Percentiles rank a stretch among this genome's conserved stretches.
phyloP scores from a whole-genome alignment of 2,113 vertebrate species.

The Peromyscus polionotus region DNA sequence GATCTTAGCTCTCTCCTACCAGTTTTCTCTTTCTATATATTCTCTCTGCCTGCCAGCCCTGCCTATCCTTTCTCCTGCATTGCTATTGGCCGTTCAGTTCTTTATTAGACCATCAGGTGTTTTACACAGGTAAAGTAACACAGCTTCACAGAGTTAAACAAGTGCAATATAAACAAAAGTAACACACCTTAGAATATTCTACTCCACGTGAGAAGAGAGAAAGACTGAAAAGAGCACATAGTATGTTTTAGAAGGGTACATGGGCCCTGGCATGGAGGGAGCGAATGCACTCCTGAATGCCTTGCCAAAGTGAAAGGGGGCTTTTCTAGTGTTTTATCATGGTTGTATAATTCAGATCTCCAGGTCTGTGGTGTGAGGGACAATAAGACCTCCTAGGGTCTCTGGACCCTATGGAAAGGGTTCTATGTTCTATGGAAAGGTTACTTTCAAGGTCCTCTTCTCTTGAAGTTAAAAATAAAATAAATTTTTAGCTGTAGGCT shows the following conservation, averaged over 20 bases:
- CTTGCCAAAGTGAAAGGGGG: neutral
- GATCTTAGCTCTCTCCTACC: too few species aligned
- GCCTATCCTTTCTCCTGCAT: too few species aligned
- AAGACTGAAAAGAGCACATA: fast-evolving
- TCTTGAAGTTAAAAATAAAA: conserved; percentile 31
- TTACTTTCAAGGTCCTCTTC: neutral
- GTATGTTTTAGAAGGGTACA: neutral
- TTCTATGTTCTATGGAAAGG: neutral
- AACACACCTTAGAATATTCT: too few species aligned
- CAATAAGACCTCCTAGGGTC: neutral
- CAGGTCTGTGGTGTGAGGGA: neutral
- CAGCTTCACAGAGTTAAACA: too few species aligned
- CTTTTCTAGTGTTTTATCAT: neutral
- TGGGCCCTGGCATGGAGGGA: fast-evolving
- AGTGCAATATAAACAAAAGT: too few species aligned
- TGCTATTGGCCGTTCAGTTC: too few species aligned
- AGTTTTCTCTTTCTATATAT: too few species aligned
- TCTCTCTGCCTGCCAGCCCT: too few species aligned
- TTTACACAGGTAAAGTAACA: too few species aligned
- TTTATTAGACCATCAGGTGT: too few species aligned
- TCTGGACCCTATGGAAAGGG: too few species aligned
- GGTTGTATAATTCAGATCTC: neutral
- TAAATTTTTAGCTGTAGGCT: neutral
- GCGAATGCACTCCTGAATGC: fast-evolving
- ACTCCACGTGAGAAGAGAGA: neutral